A percentile compares a stretch with the other conserved stretches of the same genome.
phyloP scores from a whole-genome alignment of 2,888 invertebrate species.

The Eulithis prunata region DNA sequence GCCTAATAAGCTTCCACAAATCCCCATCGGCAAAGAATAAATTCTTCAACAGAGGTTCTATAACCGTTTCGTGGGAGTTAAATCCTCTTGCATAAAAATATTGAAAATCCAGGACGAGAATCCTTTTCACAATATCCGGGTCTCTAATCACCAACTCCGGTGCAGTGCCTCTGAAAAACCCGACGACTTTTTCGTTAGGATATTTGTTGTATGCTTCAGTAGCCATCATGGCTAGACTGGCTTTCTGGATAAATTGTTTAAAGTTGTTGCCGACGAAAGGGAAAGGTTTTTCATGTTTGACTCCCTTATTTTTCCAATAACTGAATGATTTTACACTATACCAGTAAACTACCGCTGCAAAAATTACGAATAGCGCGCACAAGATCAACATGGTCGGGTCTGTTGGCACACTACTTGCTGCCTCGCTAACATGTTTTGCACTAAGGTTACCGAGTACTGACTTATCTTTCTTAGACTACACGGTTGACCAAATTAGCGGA shows the following conservation, averaged over 20 bases:
- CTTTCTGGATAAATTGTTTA: constrained; percentile 43
- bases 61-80: constrained; percentile 48
- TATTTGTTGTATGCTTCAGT: constrained; percentile 55
- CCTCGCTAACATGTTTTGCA: constrained; percentile 6
- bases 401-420: constrained; percentile 19
- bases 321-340: constrained; percentile 39
- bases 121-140: constrained; percentile 56
- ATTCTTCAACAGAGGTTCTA: constrained; percentile 60
- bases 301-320: constrained; percentile 55
- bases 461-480: not conserved
- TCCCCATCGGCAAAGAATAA: constrained; percentile 64
- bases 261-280: constrained; percentile 53
- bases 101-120: constrained; percentile 56
- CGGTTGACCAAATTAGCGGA: not conserved
- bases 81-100: constrained; percentile 58
- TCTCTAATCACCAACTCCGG: constrained; percentile 59
- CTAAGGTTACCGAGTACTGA: constrained; percentile 3
- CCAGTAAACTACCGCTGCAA: constrained; percentile 22
- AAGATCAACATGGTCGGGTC: constrained; percentile 18
- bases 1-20: constrained; percentile 61
- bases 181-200: constrained; percentile 58
- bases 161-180: constrained; percentile 50
- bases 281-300: constrained; percentile 55
- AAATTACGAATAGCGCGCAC: constrained; percentile 13
- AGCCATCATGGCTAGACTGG: constrained; percentile 50